Evolutionary conservation across 2,113 vertebrate genomes (phyloP), one percentile per base, ranked within the genome.

Genomic region (Channa argus): DNA sequence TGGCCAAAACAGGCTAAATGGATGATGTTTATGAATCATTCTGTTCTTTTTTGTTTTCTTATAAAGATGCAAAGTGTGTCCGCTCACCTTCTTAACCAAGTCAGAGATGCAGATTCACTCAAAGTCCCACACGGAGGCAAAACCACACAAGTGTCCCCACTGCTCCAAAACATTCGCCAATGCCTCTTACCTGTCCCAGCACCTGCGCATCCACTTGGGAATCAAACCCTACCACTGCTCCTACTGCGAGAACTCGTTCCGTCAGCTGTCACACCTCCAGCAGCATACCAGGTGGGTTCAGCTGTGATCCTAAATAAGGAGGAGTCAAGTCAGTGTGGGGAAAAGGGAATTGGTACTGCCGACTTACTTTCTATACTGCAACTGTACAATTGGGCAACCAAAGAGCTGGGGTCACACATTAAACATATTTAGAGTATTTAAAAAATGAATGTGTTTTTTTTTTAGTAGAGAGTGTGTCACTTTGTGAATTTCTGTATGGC

Each of bases 61-160:
- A 81, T 45, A 5, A 71, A 99, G 97, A 94, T 99, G 98, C 94
- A 97, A 98, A 95, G 96, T 99, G 91, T 99, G 98, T 93, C 97
- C 98, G 13, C 95, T 99, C 92, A 99, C 97, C 83, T 99, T 99
- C 95, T 94, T 97, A 91, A 96, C 96, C 74, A 99, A 99, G 95
- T 99, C 98, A 44, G 97, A 99, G 93, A 99, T 99, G 98, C 98
- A 99, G 95, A 97, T 99, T 90, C 98, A 99, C 95, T 98, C 96
- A 77, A 99, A 99, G 94, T 98, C 98, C 74, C 98, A 99, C 91
- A 99, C 98, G 24, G 98, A 99, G 95, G 96, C 97, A 94, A 99
- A 99, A 94, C 96, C 98, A 38, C 98, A 99, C 94, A 99, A 99
- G 95, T 99, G 98, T 95, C 98, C 97, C 71, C 98, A 99, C 89